Percentiles rank a stretch among this genome's conserved stretches.
These are phyloP conservation scores for Plecturocebus donacophilus DNA, from an alignment of 2,113 vertebrate species.

Conservation along the genomic window DNA sequence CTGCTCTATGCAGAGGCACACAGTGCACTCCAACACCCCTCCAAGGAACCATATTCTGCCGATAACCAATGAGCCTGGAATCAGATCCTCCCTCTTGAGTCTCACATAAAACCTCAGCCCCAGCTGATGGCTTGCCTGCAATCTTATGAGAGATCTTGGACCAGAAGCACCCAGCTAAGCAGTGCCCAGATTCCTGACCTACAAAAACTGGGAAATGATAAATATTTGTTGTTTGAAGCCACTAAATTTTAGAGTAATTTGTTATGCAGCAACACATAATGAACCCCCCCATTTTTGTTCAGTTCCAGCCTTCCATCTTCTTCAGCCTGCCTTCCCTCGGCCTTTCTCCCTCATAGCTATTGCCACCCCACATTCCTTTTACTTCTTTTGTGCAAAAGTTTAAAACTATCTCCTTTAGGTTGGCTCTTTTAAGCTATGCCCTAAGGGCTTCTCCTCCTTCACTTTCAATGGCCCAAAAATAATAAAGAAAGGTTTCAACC, in stretches of 20 bases:
- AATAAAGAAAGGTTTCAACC: not conserved
- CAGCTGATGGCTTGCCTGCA: fast-evolving
- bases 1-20: not conserved
- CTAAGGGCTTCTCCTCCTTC: not conserved
- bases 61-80: not conserved
- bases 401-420: not conserved
- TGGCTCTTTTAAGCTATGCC: not conserved
- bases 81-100: fast-evolving
- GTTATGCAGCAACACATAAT: not conserved
- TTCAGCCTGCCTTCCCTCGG: not conserved
- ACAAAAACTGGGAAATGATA: not conserved
- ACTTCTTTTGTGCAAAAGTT: not conserved
- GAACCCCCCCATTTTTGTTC: not conserved
- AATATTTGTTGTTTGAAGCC: not conserved
- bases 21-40: not conserved
- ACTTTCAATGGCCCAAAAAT: conserved; percentile 13
- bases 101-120: not conserved
- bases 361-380: not conserved
- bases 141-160: not conserved
- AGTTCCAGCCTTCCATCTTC: not conserved
- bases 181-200: not conserved
- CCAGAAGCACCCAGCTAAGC: not conserved
- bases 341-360: not conserved
- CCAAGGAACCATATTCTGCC: not conserved
- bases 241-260: not conserved